phyloP scores from a whole-genome alignment of 2,113 vertebrate species.

The Anser brachyrhynchus region DNA sequence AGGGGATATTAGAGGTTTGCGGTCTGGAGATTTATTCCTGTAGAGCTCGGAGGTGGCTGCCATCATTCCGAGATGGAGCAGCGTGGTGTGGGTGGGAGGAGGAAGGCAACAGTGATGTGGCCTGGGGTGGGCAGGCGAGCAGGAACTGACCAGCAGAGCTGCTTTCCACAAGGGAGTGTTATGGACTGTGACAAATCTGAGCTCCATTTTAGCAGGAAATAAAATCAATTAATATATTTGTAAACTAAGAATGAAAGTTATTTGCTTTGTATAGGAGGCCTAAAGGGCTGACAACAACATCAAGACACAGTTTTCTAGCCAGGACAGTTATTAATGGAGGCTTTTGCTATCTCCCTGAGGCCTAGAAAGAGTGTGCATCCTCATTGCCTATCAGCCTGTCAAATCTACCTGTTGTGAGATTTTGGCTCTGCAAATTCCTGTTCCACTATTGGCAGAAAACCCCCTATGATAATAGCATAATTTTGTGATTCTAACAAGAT shows the following conservation, averaged over 20 bases:
- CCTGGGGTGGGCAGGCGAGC: not conserved
- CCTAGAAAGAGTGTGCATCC: rapidly evolving
- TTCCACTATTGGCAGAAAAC: not conserved
- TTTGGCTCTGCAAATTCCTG: not conserved
- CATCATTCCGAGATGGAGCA: rapidly evolving
- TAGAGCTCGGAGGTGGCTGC: not conserved
- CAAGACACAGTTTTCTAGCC: not conserved
- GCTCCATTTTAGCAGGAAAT: not conserved
- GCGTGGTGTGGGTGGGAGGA: rapidly evolving
- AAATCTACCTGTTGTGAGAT: not conserved
- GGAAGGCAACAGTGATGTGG: not conserved
- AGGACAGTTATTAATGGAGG: not conserved
- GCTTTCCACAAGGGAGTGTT: not conserved
- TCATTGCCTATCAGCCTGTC: not conserved
- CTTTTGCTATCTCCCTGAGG: not conserved
- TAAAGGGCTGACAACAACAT: not conserved
- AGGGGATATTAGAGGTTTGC: slow-evolving; percentile 21
- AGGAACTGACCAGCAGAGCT: not conserved
- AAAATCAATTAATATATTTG: not conserved
- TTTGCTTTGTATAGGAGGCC: not conserved
- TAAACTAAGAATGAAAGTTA: not conserved
- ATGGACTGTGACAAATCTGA: not conserved
- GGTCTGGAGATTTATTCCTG: slow-evolving; percentile 18
- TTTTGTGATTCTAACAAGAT: not conserved
- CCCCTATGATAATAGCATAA: not conserved